Evolutionary conservation across 2,888 invertebrate species (phyloP), one percentile per base, ranked within the genome.

Genomic region (Diarsia brunnea): DNA sequence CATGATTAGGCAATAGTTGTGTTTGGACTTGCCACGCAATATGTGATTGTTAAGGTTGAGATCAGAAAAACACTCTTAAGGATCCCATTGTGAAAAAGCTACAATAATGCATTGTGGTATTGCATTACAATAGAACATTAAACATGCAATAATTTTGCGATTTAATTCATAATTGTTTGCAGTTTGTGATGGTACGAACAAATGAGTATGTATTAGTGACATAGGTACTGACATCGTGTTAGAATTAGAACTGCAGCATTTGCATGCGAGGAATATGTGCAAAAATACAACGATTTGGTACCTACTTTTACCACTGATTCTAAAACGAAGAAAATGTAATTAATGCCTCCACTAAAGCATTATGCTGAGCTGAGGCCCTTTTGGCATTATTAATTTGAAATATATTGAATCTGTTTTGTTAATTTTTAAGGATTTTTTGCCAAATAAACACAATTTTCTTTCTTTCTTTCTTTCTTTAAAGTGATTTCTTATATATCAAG

Each of bases 21-120:
- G 67, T 64, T 65, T 43, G 19, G n/a, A 69, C 67, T 68, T 58
- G 27, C 45, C 27, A 67, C 24, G 43, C 63, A 80, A 55, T 51
- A 45, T 61, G 64, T 72, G 27, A 81, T 69, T 82, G 82, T 79
- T 65, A 58, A 45, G 49, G 51, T 67, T 71, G 27, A 72, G 45
- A 79, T 61, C 43, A 58, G 53, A 78, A 78, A 73, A 84, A 66
- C 58, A 68, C 3, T 65, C 38, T 55, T 69, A 69, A 8, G 65
- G 31, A 71, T 75, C 1, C 61, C 31, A 65, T 79, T 70, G 66
- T 71, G 69, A 58, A 67, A 63, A 84, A 75, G 53, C 67, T 24
- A 75, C 72, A 80, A 69, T 74, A 75, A 68, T 66, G 84, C 72
- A 79, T 73, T 82, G 84, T 75, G 49, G 43, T 64, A 70, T 73